A percentile compares a stretch with the other conserved stretches of the same genome.
These are phyloP conservation scores for Desmodus rotundus DNA, from an alignment of 2,113 vertebrate genomes.

Conservation along the genomic window DNA sequence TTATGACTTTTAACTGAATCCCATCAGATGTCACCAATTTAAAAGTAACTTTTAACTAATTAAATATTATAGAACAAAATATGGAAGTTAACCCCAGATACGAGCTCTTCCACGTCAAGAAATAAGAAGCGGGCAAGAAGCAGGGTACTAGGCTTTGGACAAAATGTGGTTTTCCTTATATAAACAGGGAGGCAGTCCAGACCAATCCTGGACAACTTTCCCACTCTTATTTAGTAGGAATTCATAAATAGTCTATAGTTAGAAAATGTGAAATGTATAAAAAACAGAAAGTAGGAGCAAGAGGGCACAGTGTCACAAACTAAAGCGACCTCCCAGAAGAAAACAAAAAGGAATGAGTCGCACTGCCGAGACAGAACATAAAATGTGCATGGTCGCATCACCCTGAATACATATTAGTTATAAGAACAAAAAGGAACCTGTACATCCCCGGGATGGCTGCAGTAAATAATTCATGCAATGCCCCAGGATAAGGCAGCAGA, in stretches of 20 bases:
- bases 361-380: constrained; percentile 9
- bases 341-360: constrained; percentile 29
- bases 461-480: constrained; percentile 53
- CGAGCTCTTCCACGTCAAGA: constrained; percentile 26
- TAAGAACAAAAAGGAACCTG: not conserved
- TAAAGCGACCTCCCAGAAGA: not conserved
- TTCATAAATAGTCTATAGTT: constrained; percentile 31
- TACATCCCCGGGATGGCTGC: not conserved
- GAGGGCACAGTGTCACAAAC: not conserved
- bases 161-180: constrained; percentile 27
- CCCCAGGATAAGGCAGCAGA: constrained; percentile 7
- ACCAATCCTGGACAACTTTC: constrained; percentile 25
- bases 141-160: not conserved
- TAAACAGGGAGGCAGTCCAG: not conserved
- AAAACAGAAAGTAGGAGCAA: not conserved
- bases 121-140: not conserved
- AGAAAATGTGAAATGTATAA: constrained; percentile 26
- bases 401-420: not conserved
- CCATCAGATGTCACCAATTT: not conserved
- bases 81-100: not conserved
- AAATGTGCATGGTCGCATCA: constrained; percentile 41
- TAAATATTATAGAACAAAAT: not conserved
- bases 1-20: not conserved
- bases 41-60: not conserved
- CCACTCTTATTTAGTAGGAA: not conserved